These are phyloP conservation scores for Paramacrobiotus metropolitanus DNA, from an alignment of 1,140 invertebrate species.

Conservation along the genomic window DNA sequence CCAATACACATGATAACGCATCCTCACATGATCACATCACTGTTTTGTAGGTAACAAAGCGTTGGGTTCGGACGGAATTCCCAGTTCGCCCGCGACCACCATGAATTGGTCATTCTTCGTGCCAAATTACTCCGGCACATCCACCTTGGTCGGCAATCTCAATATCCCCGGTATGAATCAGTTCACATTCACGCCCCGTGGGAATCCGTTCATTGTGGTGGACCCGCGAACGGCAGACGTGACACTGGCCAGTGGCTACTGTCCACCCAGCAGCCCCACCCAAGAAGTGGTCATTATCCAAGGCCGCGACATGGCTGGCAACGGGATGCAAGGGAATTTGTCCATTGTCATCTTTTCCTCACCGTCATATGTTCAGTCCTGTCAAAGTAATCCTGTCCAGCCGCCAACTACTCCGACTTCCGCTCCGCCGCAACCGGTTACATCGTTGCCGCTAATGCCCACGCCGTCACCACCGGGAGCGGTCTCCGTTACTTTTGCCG, in stretches of 20 bases:
- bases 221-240: not conserved
- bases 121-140: not conserved
- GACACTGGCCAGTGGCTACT: not conserved
- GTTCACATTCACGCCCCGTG: not conserved
- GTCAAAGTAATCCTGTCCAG: too few relatives aligned
- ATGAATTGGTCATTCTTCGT: slow-evolving; percentile 5
- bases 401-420: too few relatives aligned
- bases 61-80: not conserved
- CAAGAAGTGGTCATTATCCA: not conserved
- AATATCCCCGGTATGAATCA: not conserved
- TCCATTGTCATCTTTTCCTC: not conserved
- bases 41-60: too few relatives aligned
- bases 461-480: too few relatives aligned
- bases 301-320: not conserved
- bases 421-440: too few relatives aligned
- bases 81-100: not conserved
- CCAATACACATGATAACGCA: too few relatives aligned
- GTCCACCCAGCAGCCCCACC: not conserved
- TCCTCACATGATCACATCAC: too few relatives aligned
- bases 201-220: not conserved
- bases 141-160: not conserved
- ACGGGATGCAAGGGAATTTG: not conserved
- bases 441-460: too few relatives aligned
- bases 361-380: not conserved
- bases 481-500: not conserved